Evolutionary conservation across 2,888 invertebrate genomes (phyloP).

Genomic region (Melanargia galathea): DNA sequence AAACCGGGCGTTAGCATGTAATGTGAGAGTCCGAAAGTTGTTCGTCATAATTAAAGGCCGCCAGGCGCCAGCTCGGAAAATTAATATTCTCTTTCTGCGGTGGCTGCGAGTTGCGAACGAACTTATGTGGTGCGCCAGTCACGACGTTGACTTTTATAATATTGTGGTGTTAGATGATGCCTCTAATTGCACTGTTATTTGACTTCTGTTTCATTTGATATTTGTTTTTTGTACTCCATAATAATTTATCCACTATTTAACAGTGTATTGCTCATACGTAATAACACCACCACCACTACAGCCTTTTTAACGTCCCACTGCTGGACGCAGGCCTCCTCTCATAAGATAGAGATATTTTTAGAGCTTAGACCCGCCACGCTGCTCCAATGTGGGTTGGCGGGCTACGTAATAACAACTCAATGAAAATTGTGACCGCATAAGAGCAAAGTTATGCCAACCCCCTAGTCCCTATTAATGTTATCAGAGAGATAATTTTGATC

Average conservation of each 20-base stretch:
- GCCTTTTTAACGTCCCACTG: too few relatives aligned
- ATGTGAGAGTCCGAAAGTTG: slow-evolving; percentile 66
- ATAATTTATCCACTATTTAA: background rate
- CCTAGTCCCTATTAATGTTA: too few relatives aligned
- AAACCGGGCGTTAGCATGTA: slow-evolving; percentile 61
- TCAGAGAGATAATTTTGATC: too few relatives aligned
- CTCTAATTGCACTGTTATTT: slow-evolving; percentile 28
- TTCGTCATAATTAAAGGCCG: slow-evolving; percentile 67
- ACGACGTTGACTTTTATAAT: slow-evolving; percentile 38
- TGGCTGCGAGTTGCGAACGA: slow-evolving; percentile 38
- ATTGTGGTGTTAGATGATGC: slow-evolving; percentile 33
- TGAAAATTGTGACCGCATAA: too few relatives aligned
- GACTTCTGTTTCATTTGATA: slow-evolving; percentile 1
- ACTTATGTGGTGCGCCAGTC: slow-evolving; percentile 39
- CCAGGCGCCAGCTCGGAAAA: slow-evolving; percentile 60
- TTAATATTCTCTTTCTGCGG: slow-evolving; percentile 67
- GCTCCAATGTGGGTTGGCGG: too few relatives aligned
- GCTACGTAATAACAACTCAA: too few relatives aligned
- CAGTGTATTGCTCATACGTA: too few relatives aligned
- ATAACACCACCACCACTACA: too few relatives aligned
- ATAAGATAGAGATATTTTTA: too few relatives aligned
- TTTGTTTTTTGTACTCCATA: background rate
- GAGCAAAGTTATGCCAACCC: too few relatives aligned
- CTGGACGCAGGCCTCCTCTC: too few relatives aligned
- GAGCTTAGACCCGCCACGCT: too few relatives aligned